Evolutionary conservation across 2,797 vertebrate species (phyloP), one percentile per base, ranked within the genome.

Genomic region (Limnodromus scolopaceus): DNA sequence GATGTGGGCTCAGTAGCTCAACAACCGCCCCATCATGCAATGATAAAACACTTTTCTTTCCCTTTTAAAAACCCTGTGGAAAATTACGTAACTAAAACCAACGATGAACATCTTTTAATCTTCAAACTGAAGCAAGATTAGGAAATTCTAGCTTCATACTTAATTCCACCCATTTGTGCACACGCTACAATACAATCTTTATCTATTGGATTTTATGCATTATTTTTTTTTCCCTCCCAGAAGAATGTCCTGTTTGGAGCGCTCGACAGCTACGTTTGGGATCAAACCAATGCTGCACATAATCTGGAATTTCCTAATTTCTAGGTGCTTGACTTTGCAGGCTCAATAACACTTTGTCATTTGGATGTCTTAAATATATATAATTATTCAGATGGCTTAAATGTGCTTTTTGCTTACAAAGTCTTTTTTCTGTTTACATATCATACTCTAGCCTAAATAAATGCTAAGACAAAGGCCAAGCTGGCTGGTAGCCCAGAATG

Each of bases 401-500:
- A 96, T 48, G 81, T 92, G 86, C 86, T 92, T 97, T 95, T 66
- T 96, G 83, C 93, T 94, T 94, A 94, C 80, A 92, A 85, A 84
- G 92, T 91, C 84, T 82, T 93, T 95, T 82, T 94, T 95, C 81
- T 96, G 93, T 97, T 97, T 97, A 96, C 84, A 94, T 95, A 95
- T 95, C 86, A 87, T 94, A 61, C 75, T 57, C 70, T 38, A 94
- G 88, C 90, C 94, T 95, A 97, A 96, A 96, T 95, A 96, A 96
- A 91, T 61, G 78, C 86, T 82, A 93, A 93, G 80, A 82, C 94
- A 91, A 94, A 94, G 95, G 84, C 92, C 92, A 94, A 95, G 78
- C 86, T 97, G 96, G 95, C 96, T 88, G 83, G 63, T 93, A 89
- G 95, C 96, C 96, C 95, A 94, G 95, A 96, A 95, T 43, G 64